Evolutionary conservation across 2,888 invertebrate genomes (phyloP), one percentile per base, ranked within the genome.

Genomic region (Lordiphosa fenestrarum): DNA sequence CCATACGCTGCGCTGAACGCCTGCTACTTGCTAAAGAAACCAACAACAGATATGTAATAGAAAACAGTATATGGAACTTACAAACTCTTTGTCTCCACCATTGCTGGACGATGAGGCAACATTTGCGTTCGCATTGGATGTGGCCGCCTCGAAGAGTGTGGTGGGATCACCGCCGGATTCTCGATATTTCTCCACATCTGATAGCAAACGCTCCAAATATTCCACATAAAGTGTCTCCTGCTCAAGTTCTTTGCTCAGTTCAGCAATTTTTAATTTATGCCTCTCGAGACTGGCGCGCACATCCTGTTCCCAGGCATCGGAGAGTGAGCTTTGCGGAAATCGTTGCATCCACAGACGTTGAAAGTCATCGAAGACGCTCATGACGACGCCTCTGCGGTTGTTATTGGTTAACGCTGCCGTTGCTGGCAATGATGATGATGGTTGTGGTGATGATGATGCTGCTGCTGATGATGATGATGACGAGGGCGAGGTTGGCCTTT

Each of bases 291-390:
- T 96, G 77, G 95, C 95, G 88, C 96, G 93, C 87, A 96, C 96
- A 91, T 96, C 96, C 91, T 95, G 96, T 90, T 96, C 96, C 96
- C 96, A 96, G 89, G 96, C 96, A 88, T 95, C 95, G 89, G 96
- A 96, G 84, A 96, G 91, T 80, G 95, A 94, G 91, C 95, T 95
- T 88, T 95, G 95, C 78, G 96, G 96, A 92, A 96, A 96, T 88
- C 96, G 92, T 91, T 96, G 94, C 91, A 94, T 93, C 96, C 96
- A 96, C 90, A 96, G 94, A 90, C 95, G 94, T 91, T 95, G 95
- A 91, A 96, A 96, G 92, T 96, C 96, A 88, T 94, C 94, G 90
- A 95, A 96, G 88, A 96, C 95, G 91, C 95, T 96, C 96, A 94
- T 94, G 19, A 49, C 44, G 40, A 9, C 38, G 40, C 49, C 52